A percentile compares a stretch with the other conserved stretches of the same genome.
phyloP scores from a whole-genome alignment of 1,140 invertebrate genomes.

The Cheumatopsyche charites region DNA sequence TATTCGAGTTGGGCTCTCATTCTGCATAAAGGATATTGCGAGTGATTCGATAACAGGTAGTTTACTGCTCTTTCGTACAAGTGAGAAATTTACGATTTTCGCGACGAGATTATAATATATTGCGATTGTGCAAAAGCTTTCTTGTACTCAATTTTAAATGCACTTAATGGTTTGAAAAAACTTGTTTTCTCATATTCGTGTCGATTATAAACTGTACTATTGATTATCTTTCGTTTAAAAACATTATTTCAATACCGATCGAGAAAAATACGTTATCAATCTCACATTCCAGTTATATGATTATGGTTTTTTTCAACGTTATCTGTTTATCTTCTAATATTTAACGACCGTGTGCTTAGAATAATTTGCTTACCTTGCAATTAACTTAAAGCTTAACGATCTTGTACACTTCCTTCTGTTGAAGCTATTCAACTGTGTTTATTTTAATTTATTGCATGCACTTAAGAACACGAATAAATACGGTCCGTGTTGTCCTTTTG shows the following conservation, averaged over 20 bases:
- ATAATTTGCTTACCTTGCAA: conserved; percentile 10
- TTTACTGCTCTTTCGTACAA: conserved; percentile 36
- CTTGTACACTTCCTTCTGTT: too few relatives aligned
- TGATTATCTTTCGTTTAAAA: not conserved
- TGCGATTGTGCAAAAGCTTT: conserved; percentile 2
- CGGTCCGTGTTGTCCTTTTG: conserved; percentile 5
- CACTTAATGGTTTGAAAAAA: not conserved
- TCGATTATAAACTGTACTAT: not conserved
- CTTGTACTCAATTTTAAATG: conserved; percentile 1
- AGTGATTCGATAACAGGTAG: conserved; percentile 44
- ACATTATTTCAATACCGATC: not conserved
- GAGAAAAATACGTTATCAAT: not conserved
- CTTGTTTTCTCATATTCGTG: not conserved
- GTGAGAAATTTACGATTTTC: conserved; percentile 26
- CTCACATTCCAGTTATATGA: not conserved
- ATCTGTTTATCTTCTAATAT: conserved; percentile 13
- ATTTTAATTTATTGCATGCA: conserved; percentile 4
- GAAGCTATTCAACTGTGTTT: too few relatives aligned
- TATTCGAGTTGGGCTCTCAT: not conserved
- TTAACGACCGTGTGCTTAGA: conserved; percentile 8
- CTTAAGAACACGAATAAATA: not conserved
- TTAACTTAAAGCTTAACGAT: not conserved
- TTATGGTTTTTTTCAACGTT: not conserved
- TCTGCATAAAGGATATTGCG: not conserved
- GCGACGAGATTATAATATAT: not conserved